A percentile compares a stretch with the other conserved stretches of the same genome.
These are phyloP conservation scores for Papilio protenor DNA, from an alignment of 2,888 invertebrate genomes.

Conservation along the genomic window DNA sequence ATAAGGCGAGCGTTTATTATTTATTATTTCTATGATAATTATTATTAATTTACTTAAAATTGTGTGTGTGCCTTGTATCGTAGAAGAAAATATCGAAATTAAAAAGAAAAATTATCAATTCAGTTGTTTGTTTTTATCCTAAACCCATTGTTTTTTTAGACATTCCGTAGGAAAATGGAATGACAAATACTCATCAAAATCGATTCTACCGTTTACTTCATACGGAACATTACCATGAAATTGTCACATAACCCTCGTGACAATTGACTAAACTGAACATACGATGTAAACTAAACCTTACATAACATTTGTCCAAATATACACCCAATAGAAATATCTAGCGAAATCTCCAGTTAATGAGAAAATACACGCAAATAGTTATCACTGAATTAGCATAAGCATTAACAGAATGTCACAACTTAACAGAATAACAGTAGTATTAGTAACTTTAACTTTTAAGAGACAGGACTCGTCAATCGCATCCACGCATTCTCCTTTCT, in stretches of 20 bases:
- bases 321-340: background rate
- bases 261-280: too few relatives aligned
- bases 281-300: background rate
- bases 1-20: slow-evolving; percentile 76
- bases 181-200: too few relatives aligned
- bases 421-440: background rate
- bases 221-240: too few relatives aligned
- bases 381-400: background rate
- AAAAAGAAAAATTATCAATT: slow-evolving; percentile 82
- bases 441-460: background rate
- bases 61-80: slow-evolving; percentile 90
- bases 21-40: slow-evolving; percentile 76
- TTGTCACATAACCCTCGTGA: too few relatives aligned
- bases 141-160: slow-evolving; percentile 44
- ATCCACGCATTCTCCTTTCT: too few relatives aligned
- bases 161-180: background rate
- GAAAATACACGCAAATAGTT: background rate
- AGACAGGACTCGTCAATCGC: too few relatives aligned
- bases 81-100: slow-evolving; percentile 86
- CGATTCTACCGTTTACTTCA: too few relatives aligned
- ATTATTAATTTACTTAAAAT: slow-evolving; percentile 82
- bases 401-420: slow-evolving; percentile 5
- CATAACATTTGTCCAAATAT: too few relatives aligned
- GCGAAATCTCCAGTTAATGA: background rate
- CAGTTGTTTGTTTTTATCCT: slow-evolving; percentile 64